Percentiles rank a stretch among this genome's conserved stretches.
These are phyloP conservation scores for Drosophila mayaguana DNA, from an alignment of 2,888 invertebrate genomes.

Conservation along the genomic window DNA sequence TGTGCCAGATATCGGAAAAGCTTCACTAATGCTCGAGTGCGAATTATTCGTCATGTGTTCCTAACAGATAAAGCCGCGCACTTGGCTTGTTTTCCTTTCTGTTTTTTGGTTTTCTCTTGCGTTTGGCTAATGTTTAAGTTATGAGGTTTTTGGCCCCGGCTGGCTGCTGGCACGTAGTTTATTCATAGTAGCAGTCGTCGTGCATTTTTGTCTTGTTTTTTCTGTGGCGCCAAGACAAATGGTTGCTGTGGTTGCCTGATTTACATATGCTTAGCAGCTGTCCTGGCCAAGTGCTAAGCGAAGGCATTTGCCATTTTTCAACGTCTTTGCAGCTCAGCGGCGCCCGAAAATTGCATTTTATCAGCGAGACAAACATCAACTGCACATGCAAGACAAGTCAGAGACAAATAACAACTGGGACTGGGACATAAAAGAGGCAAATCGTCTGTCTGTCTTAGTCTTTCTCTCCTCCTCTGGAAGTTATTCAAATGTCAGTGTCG, in stretches of 20 bases:
- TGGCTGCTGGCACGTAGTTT: constrained; percentile 1
- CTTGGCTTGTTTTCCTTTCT: neutral
- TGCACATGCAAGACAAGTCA: constrained; percentile 37
- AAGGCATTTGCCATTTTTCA: constrained; percentile 27
- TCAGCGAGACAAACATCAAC: constrained; percentile 32
- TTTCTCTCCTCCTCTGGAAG: neutral
- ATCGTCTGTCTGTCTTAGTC: neutral
- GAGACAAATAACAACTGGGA: constrained; percentile 22
- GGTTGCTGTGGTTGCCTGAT: constrained; percentile 25
- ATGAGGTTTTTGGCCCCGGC: constrained; percentile 45
- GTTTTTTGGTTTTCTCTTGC: neutral
- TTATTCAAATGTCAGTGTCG: constrained; percentile 15
- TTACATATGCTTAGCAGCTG: constrained; percentile 61
- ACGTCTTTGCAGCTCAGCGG: neutral
- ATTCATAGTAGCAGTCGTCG: constrained; percentile 26
- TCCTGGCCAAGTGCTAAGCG: constrained; percentile 5
- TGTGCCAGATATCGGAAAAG: neutral
- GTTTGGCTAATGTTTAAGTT: constrained; percentile 24
- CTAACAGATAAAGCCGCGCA: constrained; percentile 5
- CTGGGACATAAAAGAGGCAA: constrained; percentile 1
- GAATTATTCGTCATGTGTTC: constrained; percentile 11
- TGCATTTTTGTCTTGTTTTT: neutral
- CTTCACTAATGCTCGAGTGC: constrained; percentile 8
- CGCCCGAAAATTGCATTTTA: constrained; percentile 44
- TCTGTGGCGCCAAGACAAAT: constrained; percentile 19